A percentile compares a stretch with the other conserved stretches of the same genome.
Evolutionary conservation across 30 jellyfish, hydroid and myxozoan species (phyloP).

Genomic region (Aurelia aurita): DNA sequence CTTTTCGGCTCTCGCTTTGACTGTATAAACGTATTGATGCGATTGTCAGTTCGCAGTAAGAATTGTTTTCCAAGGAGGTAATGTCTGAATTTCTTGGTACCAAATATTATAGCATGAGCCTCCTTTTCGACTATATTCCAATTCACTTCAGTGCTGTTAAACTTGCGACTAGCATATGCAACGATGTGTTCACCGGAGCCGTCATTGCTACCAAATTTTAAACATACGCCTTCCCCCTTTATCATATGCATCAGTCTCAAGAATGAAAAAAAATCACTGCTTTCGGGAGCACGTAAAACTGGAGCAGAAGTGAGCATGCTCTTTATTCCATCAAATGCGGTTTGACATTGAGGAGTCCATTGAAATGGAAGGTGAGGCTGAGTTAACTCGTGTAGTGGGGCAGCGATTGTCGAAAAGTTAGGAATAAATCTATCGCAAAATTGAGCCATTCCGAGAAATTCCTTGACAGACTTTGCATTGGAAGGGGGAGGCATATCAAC

Average conservation of each 20-base stretch:
- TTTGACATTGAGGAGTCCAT: slow-evolving; percentile 27
- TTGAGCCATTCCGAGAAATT: slow-evolving; percentile 28
- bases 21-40: slow-evolving; percentile 21
- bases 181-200: slow-evolving; percentile 2
- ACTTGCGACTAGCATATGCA: slow-evolving; percentile 1
- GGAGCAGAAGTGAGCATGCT: slow-evolving; percentile 22
- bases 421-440: slow-evolving; percentile 15
- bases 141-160: neutral
- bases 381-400: too few relatives aligned
- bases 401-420: too few relatives aligned
- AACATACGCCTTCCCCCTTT: slow-evolving; percentile 25
- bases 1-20: slow-evolving; percentile 25
- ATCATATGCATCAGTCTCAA: slow-evolving; percentile 26
- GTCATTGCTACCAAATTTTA: slow-evolving; percentile 1
- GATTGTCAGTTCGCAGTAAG: slow-evolving; percentile 26
- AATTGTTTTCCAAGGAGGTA: slow-evolving; percentile 22
- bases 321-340: slow-evolving; percentile 20
- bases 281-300: slow-evolving; percentile 23
- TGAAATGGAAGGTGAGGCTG: too few relatives aligned
- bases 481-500: slow-evolving; percentile 7
- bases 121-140: too few relatives aligned
- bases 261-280: slow-evolving; percentile 15
- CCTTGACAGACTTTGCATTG: slow-evolving; percentile 11
- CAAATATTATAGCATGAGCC: too few relatives aligned
- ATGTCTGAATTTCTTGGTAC: too few relatives aligned